These are phyloP conservation scores for Watsonalla cultraria DNA, from an alignment of 2,888 invertebrate genomes.

Conservation along the genomic window DNA sequence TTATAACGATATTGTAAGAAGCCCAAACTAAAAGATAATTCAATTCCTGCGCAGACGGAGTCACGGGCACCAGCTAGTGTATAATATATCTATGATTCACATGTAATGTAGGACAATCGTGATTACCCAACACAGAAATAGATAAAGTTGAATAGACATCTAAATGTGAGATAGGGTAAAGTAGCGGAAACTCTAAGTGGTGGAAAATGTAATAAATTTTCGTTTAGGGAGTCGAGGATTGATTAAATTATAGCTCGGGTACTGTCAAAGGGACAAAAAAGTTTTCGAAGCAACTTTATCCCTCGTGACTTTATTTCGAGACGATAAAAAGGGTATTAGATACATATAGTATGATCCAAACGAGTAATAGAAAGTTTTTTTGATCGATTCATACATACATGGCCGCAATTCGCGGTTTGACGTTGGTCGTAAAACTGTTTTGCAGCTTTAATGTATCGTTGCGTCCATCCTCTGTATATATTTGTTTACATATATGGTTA, in stretches of 20 bases:
- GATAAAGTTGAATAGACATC: background rate
- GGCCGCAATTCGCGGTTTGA: constrained; percentile 33
- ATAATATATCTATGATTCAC: background rate
- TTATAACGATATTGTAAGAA: too few relatives aligned
- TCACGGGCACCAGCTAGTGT: too few relatives aligned
- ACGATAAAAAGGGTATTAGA: background rate
- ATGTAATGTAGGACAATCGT: background rate
- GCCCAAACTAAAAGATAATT: too few relatives aligned
- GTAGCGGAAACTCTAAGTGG: background rate
- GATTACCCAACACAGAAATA: background rate
- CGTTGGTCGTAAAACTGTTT: constrained; percentile 34
- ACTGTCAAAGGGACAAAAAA: background rate
- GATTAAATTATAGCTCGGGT: background rate
- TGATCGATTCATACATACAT: constrained; percentile 16
- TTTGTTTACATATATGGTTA: constrained; percentile 13
- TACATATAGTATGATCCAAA: constrained; percentile 3
- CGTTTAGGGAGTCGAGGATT: background rate
- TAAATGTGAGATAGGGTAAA: background rate
- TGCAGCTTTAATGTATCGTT: constrained; percentile 38
- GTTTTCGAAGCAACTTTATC: background rate
- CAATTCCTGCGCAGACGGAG: too few relatives aligned
- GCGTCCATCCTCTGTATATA: constrained; percentile 3
- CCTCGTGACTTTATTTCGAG: background rate
- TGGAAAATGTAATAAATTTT: background rate
- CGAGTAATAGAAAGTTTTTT: constrained; percentile 19